These are phyloP conservation scores for Formica selysi DNA, from an alignment of 1,140 invertebrate genomes.

Conservation along the genomic window DNA sequence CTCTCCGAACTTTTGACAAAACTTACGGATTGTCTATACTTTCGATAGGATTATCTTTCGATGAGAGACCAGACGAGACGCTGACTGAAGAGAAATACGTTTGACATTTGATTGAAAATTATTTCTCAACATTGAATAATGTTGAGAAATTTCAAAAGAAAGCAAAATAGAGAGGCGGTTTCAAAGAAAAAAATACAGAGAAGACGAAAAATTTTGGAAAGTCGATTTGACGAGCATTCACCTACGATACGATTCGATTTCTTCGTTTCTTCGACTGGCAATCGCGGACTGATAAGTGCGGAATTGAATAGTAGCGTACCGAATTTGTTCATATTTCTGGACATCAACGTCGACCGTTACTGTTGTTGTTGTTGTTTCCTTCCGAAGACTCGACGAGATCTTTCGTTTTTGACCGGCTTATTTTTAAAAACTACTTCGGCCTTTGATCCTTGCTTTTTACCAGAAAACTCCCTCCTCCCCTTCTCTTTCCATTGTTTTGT, in stretches of 20 bases:
- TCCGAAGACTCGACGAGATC: constrained; percentile 63
- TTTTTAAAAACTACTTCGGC: constrained; percentile 4
- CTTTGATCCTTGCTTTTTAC: constrained; percentile 19
- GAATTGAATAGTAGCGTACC: constrained; percentile 67
- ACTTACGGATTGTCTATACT: constrained; percentile 82
- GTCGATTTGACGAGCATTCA: constrained; percentile 58
- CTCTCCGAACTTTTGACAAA: constrained; percentile 57
- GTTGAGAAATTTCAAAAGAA: background rate
- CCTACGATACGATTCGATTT: constrained; percentile 65
- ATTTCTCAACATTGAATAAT: constrained; percentile 9
- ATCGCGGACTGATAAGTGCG: constrained; percentile 66
- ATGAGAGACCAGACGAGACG: constrained; percentile 71
- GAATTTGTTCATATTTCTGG: constrained; percentile 63
- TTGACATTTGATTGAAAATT: constrained; percentile 34
- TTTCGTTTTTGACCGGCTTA: constrained; percentile 52
- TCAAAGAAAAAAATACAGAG: background rate
- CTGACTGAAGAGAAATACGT: constrained; percentile 22
- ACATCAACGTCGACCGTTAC: constrained; percentile 63
- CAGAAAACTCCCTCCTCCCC: background rate
- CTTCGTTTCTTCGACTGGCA: constrained; percentile 71
- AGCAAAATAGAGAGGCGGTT: constrained; percentile 46
- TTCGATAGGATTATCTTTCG: constrained; percentile 82
- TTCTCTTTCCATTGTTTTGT: background rate
- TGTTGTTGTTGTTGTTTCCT: constrained; percentile 72
- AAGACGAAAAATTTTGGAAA: constrained; percentile 64